These are phyloP conservation scores for Ormyrus rosae DNA, from an alignment of 2,888 invertebrate genomes.

Conservation along the genomic window DNA sequence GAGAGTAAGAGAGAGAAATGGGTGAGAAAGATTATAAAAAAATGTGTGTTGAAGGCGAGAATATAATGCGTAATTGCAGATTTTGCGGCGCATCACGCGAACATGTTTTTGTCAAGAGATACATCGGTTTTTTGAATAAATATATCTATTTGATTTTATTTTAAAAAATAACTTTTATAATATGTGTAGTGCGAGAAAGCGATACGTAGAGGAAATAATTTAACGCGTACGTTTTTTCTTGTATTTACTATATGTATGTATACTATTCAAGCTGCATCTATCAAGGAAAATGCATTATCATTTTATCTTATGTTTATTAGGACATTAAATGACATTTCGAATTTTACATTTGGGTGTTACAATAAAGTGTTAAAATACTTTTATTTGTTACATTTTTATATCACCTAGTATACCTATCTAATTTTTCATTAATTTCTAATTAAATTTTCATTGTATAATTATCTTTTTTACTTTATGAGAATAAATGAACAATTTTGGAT, in stretches of 20 bases:
- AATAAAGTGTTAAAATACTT: conserved; percentile 56
- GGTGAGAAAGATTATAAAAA: conserved; percentile 53
- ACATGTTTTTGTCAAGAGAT: conserved; percentile 72
- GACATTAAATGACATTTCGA: conserved; percentile 49
- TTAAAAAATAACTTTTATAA: conserved; percentile 51
- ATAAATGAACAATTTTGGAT: background rate
- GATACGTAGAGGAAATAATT: conserved; percentile 40
- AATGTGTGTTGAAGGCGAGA: conserved; percentile 65
- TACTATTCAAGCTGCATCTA: conserved; percentile 30
- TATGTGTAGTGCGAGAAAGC: conserved; percentile 33
- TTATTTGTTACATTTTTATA: conserved; percentile 42
- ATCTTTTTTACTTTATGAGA: background rate
- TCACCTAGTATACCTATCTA: conserved; percentile 22
- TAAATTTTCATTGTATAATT: background rate
- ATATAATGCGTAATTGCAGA: conserved; percentile 65
- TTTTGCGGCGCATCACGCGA: conserved; percentile 68
- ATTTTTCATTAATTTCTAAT: background rate
- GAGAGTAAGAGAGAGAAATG: conserved; percentile 50
- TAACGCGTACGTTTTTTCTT: conserved; percentile 38
- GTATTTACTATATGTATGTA: conserved; percentile 32
- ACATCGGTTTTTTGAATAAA: conserved; percentile 73
- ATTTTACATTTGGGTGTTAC: conserved; percentile 56
- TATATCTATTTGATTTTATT: conserved; percentile 70
- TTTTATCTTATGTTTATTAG: conserved; percentile 53
- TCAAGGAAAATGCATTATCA: conserved; percentile 43